phyloP scores from a whole-genome alignment of 1,140 invertebrate species.

The Matsumurasca onukii region DNA sequence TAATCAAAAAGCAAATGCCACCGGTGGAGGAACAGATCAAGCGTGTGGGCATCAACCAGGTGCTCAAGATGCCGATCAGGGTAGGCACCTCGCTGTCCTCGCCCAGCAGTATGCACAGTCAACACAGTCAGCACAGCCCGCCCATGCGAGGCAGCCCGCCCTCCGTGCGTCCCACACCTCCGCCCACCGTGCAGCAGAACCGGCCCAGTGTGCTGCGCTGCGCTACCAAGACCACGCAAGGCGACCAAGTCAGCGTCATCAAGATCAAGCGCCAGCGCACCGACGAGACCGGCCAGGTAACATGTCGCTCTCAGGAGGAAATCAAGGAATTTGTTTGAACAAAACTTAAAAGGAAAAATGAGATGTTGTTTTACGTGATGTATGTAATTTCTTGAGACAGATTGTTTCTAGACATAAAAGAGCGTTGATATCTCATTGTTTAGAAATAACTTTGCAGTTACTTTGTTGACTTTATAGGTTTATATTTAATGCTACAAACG shows the following conservation, averaged over 20 bases:
- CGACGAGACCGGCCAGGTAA: slow-evolving; percentile 11
- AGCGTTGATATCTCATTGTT: too few relatives aligned
- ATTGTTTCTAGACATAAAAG: too few relatives aligned
- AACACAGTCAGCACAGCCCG: background rate
- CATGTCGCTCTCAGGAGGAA: too few relatives aligned
- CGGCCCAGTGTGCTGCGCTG: slow-evolving; percentile 31
- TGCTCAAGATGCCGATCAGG: background rate
- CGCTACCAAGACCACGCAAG: background rate
- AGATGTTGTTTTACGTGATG: too few relatives aligned
- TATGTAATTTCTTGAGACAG: too few relatives aligned
- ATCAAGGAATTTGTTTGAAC: too few relatives aligned
- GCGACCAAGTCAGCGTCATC: background rate
- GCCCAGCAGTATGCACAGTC: background rate
- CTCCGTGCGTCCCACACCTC: background rate
- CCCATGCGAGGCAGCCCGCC: background rate
- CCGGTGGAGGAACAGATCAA: slow-evolving; percentile 17
- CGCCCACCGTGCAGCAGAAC: background rate
- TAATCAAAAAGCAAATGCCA: slow-evolving; percentile 24
- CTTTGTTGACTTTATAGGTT: too few relatives aligned
- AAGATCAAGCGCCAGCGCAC: background rate
- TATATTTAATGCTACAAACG: too few relatives aligned
- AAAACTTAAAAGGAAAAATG: too few relatives aligned
- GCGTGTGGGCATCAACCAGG: too few relatives aligned
- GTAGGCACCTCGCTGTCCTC: slow-evolving; percentile 9
- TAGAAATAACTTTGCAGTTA: too few relatives aligned